Evolutionary conservation across 2,113 vertebrate genomes (phyloP).

Genomic region (Apeltes quadracus): DNA sequence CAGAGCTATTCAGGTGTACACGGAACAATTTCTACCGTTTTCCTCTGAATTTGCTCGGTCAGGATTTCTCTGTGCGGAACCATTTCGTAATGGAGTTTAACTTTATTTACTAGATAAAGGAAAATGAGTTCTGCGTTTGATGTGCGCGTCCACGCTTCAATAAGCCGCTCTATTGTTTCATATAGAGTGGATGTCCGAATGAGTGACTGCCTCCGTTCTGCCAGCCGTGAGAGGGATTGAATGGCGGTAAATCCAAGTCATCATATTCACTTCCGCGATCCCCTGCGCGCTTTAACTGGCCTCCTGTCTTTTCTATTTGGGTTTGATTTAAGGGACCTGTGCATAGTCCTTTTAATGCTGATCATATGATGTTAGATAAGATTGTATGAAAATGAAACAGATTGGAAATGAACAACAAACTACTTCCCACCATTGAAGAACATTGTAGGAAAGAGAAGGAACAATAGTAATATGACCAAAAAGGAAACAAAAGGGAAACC

Average conservation of each 20-base stretch:
- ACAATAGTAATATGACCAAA: constrained; percentile 15
- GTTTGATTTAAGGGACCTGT: too few species aligned
- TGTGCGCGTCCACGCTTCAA: constrained; percentile 65
- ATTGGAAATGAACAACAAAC: constrained; percentile 52
- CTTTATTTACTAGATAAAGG: constrained; percentile 81
- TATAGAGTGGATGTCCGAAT: constrained; percentile 66
- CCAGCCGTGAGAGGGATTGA: constrained; percentile 52
- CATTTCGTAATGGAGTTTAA: constrained; percentile 78
- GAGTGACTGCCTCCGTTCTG: constrained; percentile 70
- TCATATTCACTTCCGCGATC: constrained; percentile 31
- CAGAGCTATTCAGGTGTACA: constrained; percentile 80
- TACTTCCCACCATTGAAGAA: constrained; percentile 22
- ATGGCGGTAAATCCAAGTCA: constrained; percentile 41
- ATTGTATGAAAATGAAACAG: neutral
- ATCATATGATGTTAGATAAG: constrained; percentile 3
- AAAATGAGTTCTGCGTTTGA: constrained; percentile 69
- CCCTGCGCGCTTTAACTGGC: constrained; percentile 33
- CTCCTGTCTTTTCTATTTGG: too few species aligned
- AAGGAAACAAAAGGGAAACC: constrained; percentile 45
- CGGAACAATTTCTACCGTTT: constrained; percentile 76
- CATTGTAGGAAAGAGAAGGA: constrained; percentile 5
- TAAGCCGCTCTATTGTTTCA: constrained; percentile 70
- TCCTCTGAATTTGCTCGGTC: constrained; percentile 73
- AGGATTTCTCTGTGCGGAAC: constrained; percentile 75
- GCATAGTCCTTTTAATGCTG: constrained; percentile 10